Conservation (phyloP, 2,113 vertebrate species). For the Gallinago media region DNA sequence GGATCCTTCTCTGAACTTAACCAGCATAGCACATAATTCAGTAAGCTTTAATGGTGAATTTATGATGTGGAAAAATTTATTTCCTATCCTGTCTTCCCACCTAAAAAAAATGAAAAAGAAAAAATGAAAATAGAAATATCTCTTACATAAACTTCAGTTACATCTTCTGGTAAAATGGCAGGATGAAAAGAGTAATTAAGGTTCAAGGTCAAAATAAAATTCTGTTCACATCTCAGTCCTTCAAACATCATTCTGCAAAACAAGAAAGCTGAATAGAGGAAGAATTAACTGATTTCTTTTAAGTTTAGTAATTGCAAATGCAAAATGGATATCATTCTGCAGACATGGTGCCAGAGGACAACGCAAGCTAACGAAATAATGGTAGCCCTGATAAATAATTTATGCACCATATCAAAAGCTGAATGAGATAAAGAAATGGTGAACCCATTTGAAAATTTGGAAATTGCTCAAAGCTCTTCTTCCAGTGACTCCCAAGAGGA, state of each 20-base stretch:
- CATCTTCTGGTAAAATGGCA: constrained; percentile 8
- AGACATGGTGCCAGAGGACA: constrained; percentile 72
- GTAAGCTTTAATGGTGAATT: not conserved
- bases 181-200: constrained; percentile 30
- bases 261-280: constrained; percentile 22
- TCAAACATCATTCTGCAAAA: constrained; percentile 47
- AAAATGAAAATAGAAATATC: not conserved
- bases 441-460: constrained; percentile 69
- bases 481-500: constrained; percentile 73
- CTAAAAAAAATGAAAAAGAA: not conserved
- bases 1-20: not conserved
- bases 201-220: constrained; percentile 42
- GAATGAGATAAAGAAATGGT: constrained; percentile 68
- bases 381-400: constrained; percentile 81
- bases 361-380: constrained; percentile 64
- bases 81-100: not conserved
- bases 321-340: constrained; percentile 66
- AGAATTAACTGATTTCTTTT: constrained; percentile 67
- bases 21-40: not conserved
- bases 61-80: constrained; percentile 10
- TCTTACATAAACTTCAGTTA: constrained; percentile 35
- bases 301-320: constrained; percentile 67
- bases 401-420: constrained; percentile 78
- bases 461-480: constrained; percentile 72
- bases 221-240: constrained; percentile 32